Base-by-base conservation (phyloP, 1,140 invertebrate genomes). In the Hyphantria cunea region DNA sequence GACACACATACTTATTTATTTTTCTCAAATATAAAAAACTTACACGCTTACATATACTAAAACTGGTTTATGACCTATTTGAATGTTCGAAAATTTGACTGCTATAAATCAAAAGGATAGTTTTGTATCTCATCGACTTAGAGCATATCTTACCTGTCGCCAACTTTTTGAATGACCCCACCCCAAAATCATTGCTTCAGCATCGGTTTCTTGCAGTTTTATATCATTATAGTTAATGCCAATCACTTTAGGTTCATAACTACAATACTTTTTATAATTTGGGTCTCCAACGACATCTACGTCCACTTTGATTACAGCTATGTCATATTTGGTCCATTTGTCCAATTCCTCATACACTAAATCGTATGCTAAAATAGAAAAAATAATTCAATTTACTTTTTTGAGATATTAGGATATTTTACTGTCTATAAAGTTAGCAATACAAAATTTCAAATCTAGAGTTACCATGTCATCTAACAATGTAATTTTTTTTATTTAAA, bases 261-360 rank as follows among this genome's bases (percentile, higher is more conserved):
- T 25, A 25, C 17, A 25, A 3, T 4, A 3, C 0, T 0, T 3
- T n/a, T 12, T 50, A 0, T 32, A 37, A 0, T 4, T 34, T 25
- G 69, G 66, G 0, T 12, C 12, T 8, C 71, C 68, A 44, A 69
- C 51, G 32, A 64, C 76, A 0, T 69, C 60, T 8, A 66, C 61
- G 17, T 82, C 74, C 10, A 82, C 80, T 67, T 73, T 74, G 0
- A 70, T 70, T 1, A 82, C 47, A 7, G 70, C 80, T 56, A 82
- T 76, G n/a, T 82, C 80, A n/a, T 77, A 69, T 5, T 54, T 34
- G 0, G 74, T 37, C 80, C 80, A 82, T 37, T 69, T 66, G 31
- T 67, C 71, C 3, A 76, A 15, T 12, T 71, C 50, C n/a, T 47
- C 45, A 54, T 78, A 78, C 12, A 64, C 50, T 0, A 82, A 62